Evolutionary conservation across 2,888 invertebrate genomes (phyloP).

Genomic region (Heteromurus nitidus): DNA sequence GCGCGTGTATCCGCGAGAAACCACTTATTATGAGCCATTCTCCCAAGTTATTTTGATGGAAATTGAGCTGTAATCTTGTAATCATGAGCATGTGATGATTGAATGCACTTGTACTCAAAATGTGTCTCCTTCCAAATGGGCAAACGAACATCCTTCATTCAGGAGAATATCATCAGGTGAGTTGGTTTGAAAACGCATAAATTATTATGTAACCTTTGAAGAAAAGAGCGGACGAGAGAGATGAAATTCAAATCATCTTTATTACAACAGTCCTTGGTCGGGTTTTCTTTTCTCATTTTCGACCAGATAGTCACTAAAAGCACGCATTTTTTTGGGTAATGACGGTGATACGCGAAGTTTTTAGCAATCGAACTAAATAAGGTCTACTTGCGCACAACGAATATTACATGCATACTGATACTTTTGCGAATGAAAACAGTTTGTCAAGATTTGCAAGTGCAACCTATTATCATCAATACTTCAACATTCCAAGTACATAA

Average conservation of each 20-base stretch:
- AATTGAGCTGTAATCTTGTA: neutral
- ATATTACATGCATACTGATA: neutral
- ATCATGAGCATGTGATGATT: too few relatives aligned
- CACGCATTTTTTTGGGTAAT: too few relatives aligned
- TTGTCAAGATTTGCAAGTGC: neutral
- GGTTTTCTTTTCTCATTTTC: constrained; percentile 11
- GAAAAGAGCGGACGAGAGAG: neutral
- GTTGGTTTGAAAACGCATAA: constrained; percentile 4
- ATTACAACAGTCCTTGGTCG: constrained; percentile 35
- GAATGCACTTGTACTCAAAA: neutral
- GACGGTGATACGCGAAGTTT: too few relatives aligned
- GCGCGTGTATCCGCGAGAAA: too few relatives aligned
- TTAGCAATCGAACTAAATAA: too few relatives aligned
- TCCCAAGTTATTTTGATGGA: too few relatives aligned
- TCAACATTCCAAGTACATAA: neutral
- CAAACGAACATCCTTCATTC: too few relatives aligned
- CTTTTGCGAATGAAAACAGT: neutral
- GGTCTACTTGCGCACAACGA: too few relatives aligned
- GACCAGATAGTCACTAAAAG: too few relatives aligned
- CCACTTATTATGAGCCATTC: too few relatives aligned
- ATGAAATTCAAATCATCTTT: constrained; percentile 23
- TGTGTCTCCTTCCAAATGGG: constrained; percentile 5
- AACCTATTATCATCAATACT: constrained; percentile 11
- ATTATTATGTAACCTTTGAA: constrained; percentile 10
- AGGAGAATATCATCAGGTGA: too few relatives aligned